Percentiles rank a stretch among this genome's conserved stretches.
These are phyloP conservation scores for Oopsacas minuta DNA, from an alignment of 37 sponge, comb jelly and placozoan genomes.

Conservation along the genomic window DNA sequence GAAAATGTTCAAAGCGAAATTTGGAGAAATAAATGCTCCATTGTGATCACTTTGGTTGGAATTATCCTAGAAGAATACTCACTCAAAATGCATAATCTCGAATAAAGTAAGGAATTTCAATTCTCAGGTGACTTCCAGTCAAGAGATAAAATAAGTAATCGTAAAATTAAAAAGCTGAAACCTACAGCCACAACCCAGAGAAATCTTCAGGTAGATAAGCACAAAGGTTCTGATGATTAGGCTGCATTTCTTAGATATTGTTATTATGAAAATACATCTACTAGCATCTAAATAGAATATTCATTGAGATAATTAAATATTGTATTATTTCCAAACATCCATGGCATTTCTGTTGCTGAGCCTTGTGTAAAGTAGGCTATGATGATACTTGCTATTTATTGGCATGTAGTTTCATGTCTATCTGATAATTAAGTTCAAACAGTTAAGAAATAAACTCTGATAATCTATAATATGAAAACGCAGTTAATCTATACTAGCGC, in stretches of 20 bases:
- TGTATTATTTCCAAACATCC: no score
- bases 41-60: background rate
- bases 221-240: background rate
- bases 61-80: background rate
- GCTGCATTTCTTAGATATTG: background rate
- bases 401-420: no score
- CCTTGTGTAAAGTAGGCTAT: background rate
- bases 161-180: background rate
- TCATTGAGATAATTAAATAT: background rate
- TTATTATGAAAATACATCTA: background rate
- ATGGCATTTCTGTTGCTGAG: background rate
- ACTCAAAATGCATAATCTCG: background rate
- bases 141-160: background rate
- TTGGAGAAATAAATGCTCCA: slow-evolving; percentile 2
- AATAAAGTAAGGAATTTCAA: background rate
- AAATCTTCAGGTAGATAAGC: background rate
- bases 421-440: no score
- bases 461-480: no score
- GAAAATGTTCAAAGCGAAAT: background rate
- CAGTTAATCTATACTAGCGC: no score
- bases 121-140: background rate
- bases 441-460: no score
- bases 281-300: background rate
- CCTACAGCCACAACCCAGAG: background rate
- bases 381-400: no score